Evolutionary conservation across 1,140 invertebrate genomes (phyloP).

Genomic region (Ips typographus): DNA sequence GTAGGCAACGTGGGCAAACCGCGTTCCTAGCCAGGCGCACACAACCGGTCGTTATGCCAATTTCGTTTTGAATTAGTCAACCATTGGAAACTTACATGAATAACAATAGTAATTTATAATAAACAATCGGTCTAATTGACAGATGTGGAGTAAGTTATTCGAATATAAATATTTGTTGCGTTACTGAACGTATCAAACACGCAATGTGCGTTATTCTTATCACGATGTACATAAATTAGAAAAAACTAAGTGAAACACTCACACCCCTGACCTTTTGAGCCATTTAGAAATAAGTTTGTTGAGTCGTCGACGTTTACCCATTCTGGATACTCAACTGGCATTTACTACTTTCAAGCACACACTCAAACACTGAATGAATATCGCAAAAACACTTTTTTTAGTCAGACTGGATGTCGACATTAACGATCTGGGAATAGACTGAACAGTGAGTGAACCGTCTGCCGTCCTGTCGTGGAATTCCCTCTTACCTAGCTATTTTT

Average conservation of each 20-base stretch:
- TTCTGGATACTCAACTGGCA: neutral
- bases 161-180: no score
- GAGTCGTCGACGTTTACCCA: constrained; percentile 40
- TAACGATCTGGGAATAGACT: constrained; percentile 6
- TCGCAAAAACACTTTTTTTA: neutral
- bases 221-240: no score
- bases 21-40: neutral
- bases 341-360: neutral
- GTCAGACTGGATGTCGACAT: neutral
- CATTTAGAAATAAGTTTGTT: constrained; percentile 44
- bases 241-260: no score
- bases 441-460: neutral
- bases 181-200: no score
- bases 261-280: constrained; percentile 41
- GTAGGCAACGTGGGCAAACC: constrained; percentile 5
- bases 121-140: constrained; percentile 6
- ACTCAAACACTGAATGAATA: no score
- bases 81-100: neutral
- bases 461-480: constrained; percentile 19
- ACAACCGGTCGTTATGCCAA: constrained; percentile 9
- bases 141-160: neutral
- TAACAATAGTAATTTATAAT: constrained; percentile 2
- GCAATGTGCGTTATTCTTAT: no score
- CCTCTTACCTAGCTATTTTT: constrained; percentile 23
- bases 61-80: constrained; percentile 14